Conservation (phyloP, 1,140 invertebrate genomes). For the Drosophila nigrodunni region DNA sequence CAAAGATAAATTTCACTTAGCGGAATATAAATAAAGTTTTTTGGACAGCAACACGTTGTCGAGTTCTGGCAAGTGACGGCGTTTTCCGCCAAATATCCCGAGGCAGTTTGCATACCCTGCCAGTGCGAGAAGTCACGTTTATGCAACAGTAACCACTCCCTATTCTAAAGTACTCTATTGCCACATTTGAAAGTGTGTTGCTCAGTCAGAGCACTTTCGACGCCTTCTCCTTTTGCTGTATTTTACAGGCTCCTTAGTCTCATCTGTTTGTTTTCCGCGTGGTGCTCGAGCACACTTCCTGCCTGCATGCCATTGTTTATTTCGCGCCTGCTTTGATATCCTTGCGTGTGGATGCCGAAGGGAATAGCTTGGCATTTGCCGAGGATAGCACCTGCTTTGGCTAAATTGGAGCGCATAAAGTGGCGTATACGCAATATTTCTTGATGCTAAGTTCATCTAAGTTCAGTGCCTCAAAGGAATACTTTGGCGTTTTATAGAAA, state of each 20-base stretch:
- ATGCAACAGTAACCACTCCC: background rate
- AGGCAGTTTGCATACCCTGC: slow-evolving; percentile 27
- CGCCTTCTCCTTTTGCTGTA: background rate
- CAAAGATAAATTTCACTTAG: slow-evolving; percentile 82
- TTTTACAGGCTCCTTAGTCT: background rate
- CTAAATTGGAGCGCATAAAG: slow-evolving; percentile 27
- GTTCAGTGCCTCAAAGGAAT: slow-evolving; percentile 24
- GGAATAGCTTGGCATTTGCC: slow-evolving; percentile 43
- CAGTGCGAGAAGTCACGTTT: background rate
- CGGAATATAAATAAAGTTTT: slow-evolving; percentile 77
- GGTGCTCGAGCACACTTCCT: slow-evolving; percentile 30
- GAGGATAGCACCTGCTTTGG: slow-evolving; percentile 34
- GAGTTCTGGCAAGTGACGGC: slow-evolving; percentile 47
- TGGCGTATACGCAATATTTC: slow-evolving; percentile 46
- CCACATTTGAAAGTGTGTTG: background rate
- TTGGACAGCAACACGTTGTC: slow-evolving; percentile 60
- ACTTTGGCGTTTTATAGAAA: slow-evolving; percentile 26
- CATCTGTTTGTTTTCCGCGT: slow-evolving; percentile 24
- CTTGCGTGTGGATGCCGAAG: slow-evolving; percentile 35
- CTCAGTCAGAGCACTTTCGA: background rate
- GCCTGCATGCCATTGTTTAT: slow-evolving; percentile 44
- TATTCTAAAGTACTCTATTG: background rate
- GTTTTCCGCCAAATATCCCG: slow-evolving; percentile 57
- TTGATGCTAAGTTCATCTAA: slow-evolving; percentile 21
- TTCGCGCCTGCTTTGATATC: slow-evolving; percentile 58